Evolutionary conservation across 1,140 invertebrate species (phyloP), one percentile per base, ranked within the genome.

Genomic region (Drosophila kanapiae): DNA sequence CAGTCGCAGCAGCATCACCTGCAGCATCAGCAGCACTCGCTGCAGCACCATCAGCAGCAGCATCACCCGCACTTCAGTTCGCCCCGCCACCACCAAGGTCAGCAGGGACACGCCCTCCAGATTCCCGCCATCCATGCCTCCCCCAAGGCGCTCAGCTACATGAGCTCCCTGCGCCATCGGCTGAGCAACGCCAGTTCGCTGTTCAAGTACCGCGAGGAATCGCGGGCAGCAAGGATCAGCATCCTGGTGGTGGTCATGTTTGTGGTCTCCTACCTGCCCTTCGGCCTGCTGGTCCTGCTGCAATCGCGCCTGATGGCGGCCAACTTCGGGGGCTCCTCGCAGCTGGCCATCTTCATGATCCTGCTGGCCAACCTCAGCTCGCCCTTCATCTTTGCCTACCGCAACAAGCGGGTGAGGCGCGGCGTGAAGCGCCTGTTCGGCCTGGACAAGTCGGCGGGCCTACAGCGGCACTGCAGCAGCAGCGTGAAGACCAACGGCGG

Each of bases 131-230:
- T 93, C 23, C 90, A 92, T 29, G 82, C 83, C 65, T 92, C 92
- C 2, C 91, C 92, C 11, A 93, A 93, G 71, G 90, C 92, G 0
- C 69, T 92, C 14, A 91, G 92, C 67, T 95, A 96, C 78, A 96
- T 97, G 75, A 96, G 95, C 56, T 96, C 95, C 7, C 93, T 97
- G 57, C 95, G 95, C 42, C 95, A 96, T 91, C 94, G 96, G 10
- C 96, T 97, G 45, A 97, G 96, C 62, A 97, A 97, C 87, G 97
- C 96, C 11, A 96, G 96, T n/a, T 96, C 96, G 16, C 93, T 97
- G 61, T 97, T 97, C 92, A 94, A 95, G 61, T 97, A 97, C 90
- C 94, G 96, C 23, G 96, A 97, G 92, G 97, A 97, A 92, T 96
- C 96, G 35, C 94, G 97, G 67, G 96, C 97, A 0, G 97, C 96